Conservation (phyloP, 2,888 invertebrate species). For the Melinaea marsaeus region DNA sequence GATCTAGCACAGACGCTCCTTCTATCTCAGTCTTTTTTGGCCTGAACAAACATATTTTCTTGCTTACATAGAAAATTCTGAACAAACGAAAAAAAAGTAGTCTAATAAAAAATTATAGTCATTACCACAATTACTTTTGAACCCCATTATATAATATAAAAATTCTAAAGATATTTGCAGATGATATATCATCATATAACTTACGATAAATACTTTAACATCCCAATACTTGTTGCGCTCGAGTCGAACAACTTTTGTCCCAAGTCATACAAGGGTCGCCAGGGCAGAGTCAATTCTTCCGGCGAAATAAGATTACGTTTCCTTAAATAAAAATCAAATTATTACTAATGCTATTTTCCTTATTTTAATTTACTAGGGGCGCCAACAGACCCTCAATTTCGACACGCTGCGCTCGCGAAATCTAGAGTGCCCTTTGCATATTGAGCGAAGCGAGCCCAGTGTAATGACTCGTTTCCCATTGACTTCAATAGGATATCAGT, state of each 20-base stretch:
- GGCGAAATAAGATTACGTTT: constrained; percentile 87
- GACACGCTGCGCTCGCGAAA: no score
- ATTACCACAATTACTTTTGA: no score
- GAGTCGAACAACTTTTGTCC: constrained; percentile 78
- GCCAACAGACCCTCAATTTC: background rate
- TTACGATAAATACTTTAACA: constrained; percentile 79
- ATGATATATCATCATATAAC: constrained; percentile 35
- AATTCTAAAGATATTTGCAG: no score
- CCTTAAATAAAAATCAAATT: constrained; percentile 64
- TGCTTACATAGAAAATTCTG: constrained; percentile 9
- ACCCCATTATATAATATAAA: no score
- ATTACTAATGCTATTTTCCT: background rate
- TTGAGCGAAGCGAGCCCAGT: no score
- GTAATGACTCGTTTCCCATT: no score
- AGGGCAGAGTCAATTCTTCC: constrained; percentile 88
- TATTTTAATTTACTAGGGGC: background rate
- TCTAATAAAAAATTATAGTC: background rate
- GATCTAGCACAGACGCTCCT: constrained; percentile 51
- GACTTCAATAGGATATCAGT: no score
- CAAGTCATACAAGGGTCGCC: constrained; percentile 90
- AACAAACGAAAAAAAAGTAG: constrained; percentile 8
- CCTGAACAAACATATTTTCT: constrained; percentile 55
- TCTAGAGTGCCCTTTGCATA: no score
- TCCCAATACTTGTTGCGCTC: constrained; percentile 75
- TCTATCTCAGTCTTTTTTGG: constrained; percentile 50